phyloP scores from a whole-genome alignment of 2,113 vertebrate genomes.

The Aviceda subcristata region DNA sequence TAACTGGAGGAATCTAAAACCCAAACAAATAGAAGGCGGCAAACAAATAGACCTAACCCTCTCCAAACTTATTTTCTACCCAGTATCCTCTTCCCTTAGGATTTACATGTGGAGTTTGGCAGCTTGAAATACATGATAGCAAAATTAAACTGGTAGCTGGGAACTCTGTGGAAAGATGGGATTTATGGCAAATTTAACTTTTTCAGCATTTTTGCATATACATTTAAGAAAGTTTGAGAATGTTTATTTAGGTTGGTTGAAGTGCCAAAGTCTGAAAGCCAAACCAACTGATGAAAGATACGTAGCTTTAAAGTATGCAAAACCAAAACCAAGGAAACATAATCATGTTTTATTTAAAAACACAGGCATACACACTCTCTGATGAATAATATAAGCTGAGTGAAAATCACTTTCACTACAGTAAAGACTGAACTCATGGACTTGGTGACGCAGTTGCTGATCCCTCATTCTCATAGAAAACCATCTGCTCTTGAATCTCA shows the following conservation, averaged over 20 bases:
- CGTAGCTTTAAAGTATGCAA: neutral
- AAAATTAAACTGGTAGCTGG: neutral
- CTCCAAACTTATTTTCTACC: neutral
- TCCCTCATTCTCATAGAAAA: neutral
- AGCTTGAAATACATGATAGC: neutral
- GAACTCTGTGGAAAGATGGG: neutral
- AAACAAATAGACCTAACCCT: neutral
- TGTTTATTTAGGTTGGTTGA: neutral
- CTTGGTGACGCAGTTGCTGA: neutral
- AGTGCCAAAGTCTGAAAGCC: neutral
- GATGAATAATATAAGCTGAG: neutral
- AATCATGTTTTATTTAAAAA: conserved; percentile 46
- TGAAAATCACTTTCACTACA: neutral
- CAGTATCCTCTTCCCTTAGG: neutral
- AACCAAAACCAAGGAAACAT: neutral
- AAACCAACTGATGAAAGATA: neutral
- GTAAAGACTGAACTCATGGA: neutral
- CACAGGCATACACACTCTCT: neutral
- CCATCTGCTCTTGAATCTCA: neutral
- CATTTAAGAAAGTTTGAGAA: neutral
- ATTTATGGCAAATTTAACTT: neutral
- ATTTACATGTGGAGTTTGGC: neutral
- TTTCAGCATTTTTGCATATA: neutral
- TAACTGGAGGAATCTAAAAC: neutral
- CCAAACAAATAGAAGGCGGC: neutral